Evolutionary conservation across 2,888 invertebrate genomes (phyloP), one percentile per base, ranked within the genome.

Genomic region (Aspidapion aeneum): DNA sequence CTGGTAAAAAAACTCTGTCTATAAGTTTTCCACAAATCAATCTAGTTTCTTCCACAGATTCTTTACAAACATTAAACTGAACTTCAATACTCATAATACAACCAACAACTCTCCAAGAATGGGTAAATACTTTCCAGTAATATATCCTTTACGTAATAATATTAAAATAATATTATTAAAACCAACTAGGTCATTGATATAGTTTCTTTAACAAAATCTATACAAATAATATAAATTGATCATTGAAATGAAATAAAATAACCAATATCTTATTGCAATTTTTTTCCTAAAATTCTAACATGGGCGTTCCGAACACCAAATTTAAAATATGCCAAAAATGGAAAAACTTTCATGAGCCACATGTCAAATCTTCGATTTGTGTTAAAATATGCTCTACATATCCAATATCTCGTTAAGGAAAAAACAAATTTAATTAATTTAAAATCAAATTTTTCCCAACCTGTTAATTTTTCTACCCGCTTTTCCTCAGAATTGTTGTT

Each of bases 111-210:
- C 89, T 85, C 96, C 95, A 96, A 74, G 92, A 85, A 77, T 96
- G 93, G 3, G 90, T 81, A 66, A 91, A 90, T 1, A 87, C 90
- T 58, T 90, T 89, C 73, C 91, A 82, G 66, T 93, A 90, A 54
- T 84, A 86, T 0, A 82, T 78, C 9, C 82, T 77, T 16, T 94
- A 80, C 0, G 92, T 91, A 56, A 93, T 83, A 60, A 82, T 77
- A 21, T 69, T 49, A 75, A 0, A 87, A 82, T 69, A 88, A 88
- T 0, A 94, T 95, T 74, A 95, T 85, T 75, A 96, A 96, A 1
- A 93, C 94, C 75, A 92, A 93, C 79, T 93, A 93, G 0, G 96
- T 94, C 12, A 95, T 77, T 0, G 90, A 90, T 85, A 96, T 86
- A 75, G 95, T 94, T 68, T 89, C 85, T 77, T 96, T n/a, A n/a